These are phyloP conservation scores for Leptinotarsa defecta DNA, from an alignment of 1,140 invertebrate species.

Conservation along the genomic window DNA sequence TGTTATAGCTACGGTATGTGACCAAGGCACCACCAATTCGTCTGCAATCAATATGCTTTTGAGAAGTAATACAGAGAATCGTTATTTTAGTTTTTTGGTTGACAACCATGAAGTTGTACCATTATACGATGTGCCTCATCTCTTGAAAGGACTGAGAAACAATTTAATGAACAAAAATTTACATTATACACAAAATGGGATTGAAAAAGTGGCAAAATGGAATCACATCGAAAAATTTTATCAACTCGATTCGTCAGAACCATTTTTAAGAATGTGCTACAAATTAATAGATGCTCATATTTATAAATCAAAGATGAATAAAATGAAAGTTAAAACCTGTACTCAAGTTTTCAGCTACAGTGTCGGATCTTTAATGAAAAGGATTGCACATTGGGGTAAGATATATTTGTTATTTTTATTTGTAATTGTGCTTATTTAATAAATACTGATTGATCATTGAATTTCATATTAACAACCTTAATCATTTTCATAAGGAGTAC, in stretches of 20 bases:
- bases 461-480: too few species aligned
- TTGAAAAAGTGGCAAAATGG: conserved; percentile 8
- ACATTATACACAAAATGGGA: conserved; percentile 1
- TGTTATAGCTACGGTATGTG: conserved; percentile 14
- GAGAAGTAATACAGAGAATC: conserved; percentile 10
- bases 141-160: conserved; percentile 24
- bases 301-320: conserved; percentile 21
- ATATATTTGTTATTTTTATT: too few species aligned
- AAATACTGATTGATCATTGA: too few species aligned
- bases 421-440: too few species aligned
- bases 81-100: conserved; percentile 19
- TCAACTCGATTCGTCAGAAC: conserved; percentile 21
- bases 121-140: conserved; percentile 19
- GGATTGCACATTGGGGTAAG: neutral
- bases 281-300: conserved; percentile 22
- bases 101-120: conserved; percentile 18
- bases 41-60: conserved; percentile 19
- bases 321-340: conserved; percentile 24
- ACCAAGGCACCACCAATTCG: conserved; percentile 19
- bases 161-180: conserved; percentile 17
- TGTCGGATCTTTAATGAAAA: conserved; percentile 28
- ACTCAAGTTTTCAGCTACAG: conserved; percentile 30
- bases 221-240: conserved; percentile 12
- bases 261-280: conserved; percentile 23
- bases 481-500: too few species aligned